A percentile compares a stretch with the other conserved stretches of the same genome.
Conservation (phyloP, 2,888 invertebrate genomes). For the Ophioninae sp. region DNA sequence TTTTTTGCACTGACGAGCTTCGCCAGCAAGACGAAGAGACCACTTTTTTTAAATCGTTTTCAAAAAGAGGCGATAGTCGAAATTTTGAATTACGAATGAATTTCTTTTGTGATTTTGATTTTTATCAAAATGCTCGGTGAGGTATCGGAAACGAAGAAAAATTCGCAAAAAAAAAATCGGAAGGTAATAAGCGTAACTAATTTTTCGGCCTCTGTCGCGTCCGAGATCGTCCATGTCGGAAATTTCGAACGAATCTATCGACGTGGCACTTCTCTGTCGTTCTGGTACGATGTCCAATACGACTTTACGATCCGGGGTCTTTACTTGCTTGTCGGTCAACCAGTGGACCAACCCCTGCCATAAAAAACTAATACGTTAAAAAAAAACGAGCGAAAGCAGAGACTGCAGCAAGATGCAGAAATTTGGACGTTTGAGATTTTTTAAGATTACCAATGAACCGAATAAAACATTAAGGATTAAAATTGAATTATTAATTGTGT, state of each 20-base stretch:
- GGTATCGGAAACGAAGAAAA: neutral
- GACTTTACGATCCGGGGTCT: conserved; percentile 47
- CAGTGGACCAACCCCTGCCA: conserved; percentile 65
- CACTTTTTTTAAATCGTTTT: neutral
- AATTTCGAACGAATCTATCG: conserved; percentile 70
- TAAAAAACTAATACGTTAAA: neutral
- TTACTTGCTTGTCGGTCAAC: conserved; percentile 50
- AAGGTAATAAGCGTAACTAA: conserved; percentile 52
- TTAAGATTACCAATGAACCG: neutral
- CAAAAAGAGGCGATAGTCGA: neutral
- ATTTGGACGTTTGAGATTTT: neutral
- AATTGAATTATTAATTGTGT: neutral
- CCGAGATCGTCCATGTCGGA: conserved; percentile 68
- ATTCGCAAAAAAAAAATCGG: neutral
- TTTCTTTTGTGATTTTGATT: too few species aligned
- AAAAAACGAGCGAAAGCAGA: neutral
- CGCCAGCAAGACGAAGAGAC: neutral
- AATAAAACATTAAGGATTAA: neutral
- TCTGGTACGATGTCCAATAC: conserved; percentile 54
- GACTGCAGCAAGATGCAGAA: neutral
- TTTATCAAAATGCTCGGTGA: neutral
- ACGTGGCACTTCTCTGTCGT: conserved; percentile 67
- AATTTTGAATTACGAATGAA: neutral
- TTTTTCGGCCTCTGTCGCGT: conserved; percentile 59
- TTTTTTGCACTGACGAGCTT: neutral